Evolutionary conservation across 2,888 invertebrate genomes (phyloP).

Genomic region (Alitta virens): DNA sequence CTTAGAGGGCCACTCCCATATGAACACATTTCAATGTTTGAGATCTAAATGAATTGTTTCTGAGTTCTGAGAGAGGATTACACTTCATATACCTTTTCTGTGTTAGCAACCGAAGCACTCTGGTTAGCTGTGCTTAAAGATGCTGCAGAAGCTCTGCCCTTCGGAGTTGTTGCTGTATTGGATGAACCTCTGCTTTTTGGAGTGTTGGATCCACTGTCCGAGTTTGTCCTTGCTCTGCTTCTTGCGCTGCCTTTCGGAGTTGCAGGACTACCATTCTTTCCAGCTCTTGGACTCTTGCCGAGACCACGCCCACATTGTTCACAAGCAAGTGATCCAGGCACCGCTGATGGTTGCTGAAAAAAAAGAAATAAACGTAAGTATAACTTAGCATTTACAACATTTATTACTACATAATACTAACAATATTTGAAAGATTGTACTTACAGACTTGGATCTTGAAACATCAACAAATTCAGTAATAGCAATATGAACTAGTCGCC

Average conservation of each 20-base stretch:
- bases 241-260: neutral
- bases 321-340: neutral
- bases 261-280: neutral
- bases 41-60: no score
- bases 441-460: slow-evolving; percentile 14
- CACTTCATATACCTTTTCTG: no score
- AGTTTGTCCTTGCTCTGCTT: neutral
- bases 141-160: neutral
- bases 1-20: no score
- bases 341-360: no score
- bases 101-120: no score
- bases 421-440: neutral
- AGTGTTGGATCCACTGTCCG: neutral
- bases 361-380: no score
- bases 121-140: no score
- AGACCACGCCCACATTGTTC: neutral
- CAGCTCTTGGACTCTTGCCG: neutral
- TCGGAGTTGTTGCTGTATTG: neutral
- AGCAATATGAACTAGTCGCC: slow-evolving; percentile 47
- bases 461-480: slow-evolving; percentile 47
- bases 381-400: no score
- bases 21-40: no score
- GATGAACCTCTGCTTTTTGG: neutral
- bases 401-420: no score
- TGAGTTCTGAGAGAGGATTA: no score